Evolutionary conservation across 2,113 vertebrate genomes (phyloP).

Genomic region (Heptranchias perlo): DNA sequence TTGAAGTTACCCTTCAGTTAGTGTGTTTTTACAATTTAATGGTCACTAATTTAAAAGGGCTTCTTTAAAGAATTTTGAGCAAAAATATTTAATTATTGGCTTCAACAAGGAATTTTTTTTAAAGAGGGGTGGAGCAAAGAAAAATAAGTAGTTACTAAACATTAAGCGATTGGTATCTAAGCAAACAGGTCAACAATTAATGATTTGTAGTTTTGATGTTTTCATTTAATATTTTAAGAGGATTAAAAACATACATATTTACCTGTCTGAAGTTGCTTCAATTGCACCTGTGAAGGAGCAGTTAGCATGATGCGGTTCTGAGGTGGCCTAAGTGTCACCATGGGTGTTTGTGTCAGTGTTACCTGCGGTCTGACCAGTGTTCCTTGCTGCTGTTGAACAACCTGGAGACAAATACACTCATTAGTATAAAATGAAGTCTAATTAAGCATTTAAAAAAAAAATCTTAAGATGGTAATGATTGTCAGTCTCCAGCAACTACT

Average conservation of each 20-base stretch:
- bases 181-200: not conserved
- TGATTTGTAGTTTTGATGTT: not conserved
- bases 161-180: not conserved
- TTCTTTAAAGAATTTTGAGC: not conserved
- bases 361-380: conserved; percentile 82
- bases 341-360: conserved; percentile 73
- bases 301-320: conserved; percentile 82
- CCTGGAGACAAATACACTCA: conserved; percentile 46
- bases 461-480: not conserved
- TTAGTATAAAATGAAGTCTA: not conserved
- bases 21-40: not conserved
- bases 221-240: not conserved
- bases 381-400: conserved; percentile 80
- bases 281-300: conserved; percentile 69
- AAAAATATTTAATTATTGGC: not conserved
- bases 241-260: conserved; percentile 40
- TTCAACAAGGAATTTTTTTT: not conserved
- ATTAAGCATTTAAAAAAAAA: not conserved
- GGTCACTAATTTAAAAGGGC: not conserved
- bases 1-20: not conserved
- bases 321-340: conserved; percentile 79
- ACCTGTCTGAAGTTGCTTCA: conserved; percentile 83
- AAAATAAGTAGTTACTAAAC: not conserved
- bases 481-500: not conserved
- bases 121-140: not conserved